Evolutionary conservation across 2,797 vertebrate species (phyloP).

Genomic region (Chrosomus eos): DNA sequence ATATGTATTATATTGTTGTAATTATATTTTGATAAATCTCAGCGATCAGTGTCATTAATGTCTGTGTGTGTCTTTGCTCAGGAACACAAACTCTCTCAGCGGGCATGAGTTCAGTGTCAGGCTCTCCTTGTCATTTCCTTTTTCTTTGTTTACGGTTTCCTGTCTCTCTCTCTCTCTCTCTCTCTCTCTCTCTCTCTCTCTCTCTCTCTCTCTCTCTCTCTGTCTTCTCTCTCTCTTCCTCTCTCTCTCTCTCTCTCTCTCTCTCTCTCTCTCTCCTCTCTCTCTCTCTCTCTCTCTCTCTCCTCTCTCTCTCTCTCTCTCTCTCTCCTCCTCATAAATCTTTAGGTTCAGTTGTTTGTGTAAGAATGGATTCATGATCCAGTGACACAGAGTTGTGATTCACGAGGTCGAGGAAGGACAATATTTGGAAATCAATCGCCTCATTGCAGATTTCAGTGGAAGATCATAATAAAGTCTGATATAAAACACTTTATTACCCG

Average conservation of each 20-base stretch:
- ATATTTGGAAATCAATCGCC: too few species aligned
- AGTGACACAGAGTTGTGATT: neutral
- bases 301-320: too few species aligned
- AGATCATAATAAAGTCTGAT: neutral
- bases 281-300: too few species aligned
- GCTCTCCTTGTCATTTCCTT: conserved; percentile 74
- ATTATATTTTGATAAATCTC: neutral
- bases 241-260: too few species aligned
- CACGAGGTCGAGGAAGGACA: neutral
- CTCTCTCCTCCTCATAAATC: too few species aligned
- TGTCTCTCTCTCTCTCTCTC: neutral
- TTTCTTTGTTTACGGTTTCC: neutral
- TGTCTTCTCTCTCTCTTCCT: too few species aligned
- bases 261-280: too few species aligned
- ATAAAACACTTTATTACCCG: neutral
- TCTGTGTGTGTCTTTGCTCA: conserved; percentile 20
- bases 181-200: too few species aligned
- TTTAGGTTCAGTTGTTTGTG: neutral
- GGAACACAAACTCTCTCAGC: conserved; percentile 51
- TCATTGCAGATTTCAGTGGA: too few species aligned
- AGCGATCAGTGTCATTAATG: neutral
- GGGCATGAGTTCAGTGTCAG: neutral
- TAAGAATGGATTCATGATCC: neutral
- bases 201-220: too few species aligned
- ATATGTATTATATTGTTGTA: neutral